A percentile compares a stretch with the other conserved stretches of the same genome.
Evolutionary conservation across 1,140 invertebrate genomes (phyloP).

Genomic region (Drosophila kohkoa): DNA sequence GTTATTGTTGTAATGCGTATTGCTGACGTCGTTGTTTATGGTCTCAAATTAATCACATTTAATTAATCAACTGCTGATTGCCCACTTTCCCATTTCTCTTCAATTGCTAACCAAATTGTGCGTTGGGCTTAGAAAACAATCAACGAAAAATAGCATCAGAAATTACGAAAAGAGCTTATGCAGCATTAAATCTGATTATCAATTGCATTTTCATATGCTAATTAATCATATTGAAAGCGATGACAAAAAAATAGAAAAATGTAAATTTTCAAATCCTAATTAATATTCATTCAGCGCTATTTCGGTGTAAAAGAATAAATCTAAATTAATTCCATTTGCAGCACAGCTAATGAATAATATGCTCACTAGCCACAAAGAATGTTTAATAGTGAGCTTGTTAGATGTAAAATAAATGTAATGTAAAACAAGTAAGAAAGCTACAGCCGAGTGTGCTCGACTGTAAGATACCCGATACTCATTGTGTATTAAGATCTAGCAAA

Average conservation of each 20-base stretch:
- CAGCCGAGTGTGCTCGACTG: too few relatives aligned
- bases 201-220: slow-evolving; percentile 32
- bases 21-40: slow-evolving; percentile 1
- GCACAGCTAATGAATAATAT: background rate
- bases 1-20: background rate
- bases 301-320: background rate
- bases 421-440: too few relatives aligned
- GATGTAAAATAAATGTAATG: too few relatives aligned
- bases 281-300: slow-evolving; percentile 1
- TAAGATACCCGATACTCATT: too few relatives aligned
- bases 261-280: slow-evolving; percentile 2
- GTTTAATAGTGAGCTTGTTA: too few relatives aligned
- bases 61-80: slow-evolving; percentile 28
- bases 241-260: background rate
- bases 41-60: slow-evolving; percentile 49
- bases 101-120: background rate
- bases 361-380: background rate
- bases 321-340: background rate
- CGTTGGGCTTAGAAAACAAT: slow-evolving; percentile 18
- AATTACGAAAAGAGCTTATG: slow-evolving; percentile 42
- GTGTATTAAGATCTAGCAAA: too few relatives aligned
- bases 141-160: slow-evolving; percentile 1
- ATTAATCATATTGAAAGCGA: slow-evolving; percentile 27
- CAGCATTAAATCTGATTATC: slow-evolving; percentile 36
- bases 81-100: too few relatives aligned